Conservation (phyloP, 1,140 invertebrate genomes). For the Phymorhynchus buccinoides region DNA sequence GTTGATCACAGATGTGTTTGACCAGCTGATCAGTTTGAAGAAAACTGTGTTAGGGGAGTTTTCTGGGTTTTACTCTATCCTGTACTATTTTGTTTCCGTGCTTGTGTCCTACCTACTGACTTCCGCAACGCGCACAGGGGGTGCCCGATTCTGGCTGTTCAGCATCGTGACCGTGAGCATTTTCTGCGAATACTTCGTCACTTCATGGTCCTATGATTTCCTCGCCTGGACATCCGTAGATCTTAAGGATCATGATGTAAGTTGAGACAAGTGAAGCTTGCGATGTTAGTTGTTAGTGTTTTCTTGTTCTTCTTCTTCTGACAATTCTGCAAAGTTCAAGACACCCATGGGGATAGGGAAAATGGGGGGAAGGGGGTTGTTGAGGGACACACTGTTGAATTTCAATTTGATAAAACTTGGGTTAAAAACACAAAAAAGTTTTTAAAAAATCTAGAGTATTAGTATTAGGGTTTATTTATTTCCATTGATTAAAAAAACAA, state of each 20-base stretch:
- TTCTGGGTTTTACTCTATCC: constrained; percentile 77
- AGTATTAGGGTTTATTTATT: too few relatives aligned
- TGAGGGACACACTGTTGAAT: too few relatives aligned
- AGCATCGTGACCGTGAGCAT: constrained; percentile 74
- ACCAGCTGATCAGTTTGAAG: constrained; percentile 76
- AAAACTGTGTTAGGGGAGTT: constrained; percentile 77
- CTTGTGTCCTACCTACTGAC: constrained; percentile 76
- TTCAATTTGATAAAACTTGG: too few relatives aligned
- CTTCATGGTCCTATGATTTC: background rate
- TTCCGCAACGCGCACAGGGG: constrained; percentile 74
- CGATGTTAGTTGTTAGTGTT: too few relatives aligned
- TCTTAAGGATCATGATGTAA: constrained; percentile 11
- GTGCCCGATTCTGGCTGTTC: constrained; percentile 76
- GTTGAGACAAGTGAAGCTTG: background rate
- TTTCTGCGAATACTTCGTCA: constrained; percentile 31
- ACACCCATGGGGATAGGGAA: too few relatives aligned
- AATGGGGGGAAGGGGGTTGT: too few relatives aligned
- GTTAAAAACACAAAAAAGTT: too few relatives aligned
- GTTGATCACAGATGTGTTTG: constrained; percentile 78
- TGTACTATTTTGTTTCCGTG: constrained; percentile 76
- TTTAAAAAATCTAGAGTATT: too few relatives aligned
- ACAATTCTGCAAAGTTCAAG: too few relatives aligned
- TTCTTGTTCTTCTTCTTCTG: too few relatives aligned
- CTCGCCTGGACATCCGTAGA: background rate
- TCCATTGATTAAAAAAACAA: too few relatives aligned